Evolutionary conservation across 2,888 invertebrate genomes (phyloP).

Genomic region (Sipha maydis): DNA sequence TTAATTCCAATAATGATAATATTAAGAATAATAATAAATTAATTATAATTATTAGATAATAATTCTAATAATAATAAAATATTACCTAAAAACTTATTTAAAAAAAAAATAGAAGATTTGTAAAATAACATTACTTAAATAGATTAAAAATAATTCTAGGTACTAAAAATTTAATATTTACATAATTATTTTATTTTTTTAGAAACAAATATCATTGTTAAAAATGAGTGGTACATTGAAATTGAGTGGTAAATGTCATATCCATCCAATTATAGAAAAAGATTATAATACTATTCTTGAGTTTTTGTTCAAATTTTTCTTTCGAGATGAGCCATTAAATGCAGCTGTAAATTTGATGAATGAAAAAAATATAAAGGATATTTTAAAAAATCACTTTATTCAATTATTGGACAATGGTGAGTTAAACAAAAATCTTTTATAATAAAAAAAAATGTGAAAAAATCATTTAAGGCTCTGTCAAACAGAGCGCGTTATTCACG

Average conservation of each 20-base stretch:
- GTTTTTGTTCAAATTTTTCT: constrained; percentile 75
- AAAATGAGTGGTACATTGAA: constrained; percentile 13
- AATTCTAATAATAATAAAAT: too few relatives aligned
- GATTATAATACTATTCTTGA: constrained; percentile 72
- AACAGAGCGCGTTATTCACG: too few relatives aligned
- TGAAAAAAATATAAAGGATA: constrained; percentile 65
- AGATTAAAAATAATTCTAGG: too few relatives aligned
- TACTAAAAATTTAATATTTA: too few relatives aligned
- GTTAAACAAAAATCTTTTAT: not conserved
- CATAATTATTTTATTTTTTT: not conserved
- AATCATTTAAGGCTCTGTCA: not conserved
- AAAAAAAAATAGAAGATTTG: too few relatives aligned
- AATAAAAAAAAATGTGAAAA: not conserved
- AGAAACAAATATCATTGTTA: not conserved
- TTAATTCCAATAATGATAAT: too few relatives aligned
- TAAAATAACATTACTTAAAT: too few relatives aligned
- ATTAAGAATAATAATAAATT: too few relatives aligned
- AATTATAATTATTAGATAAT: too few relatives aligned
- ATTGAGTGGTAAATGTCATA: constrained; percentile 66
- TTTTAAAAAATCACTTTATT: not conserved
- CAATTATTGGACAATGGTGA: constrained; percentile 23
- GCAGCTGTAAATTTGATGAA: constrained; percentile 73
- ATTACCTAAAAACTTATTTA: too few relatives aligned
- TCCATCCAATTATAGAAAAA: constrained; percentile 69
- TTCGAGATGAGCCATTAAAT: constrained; percentile 79